Conservation (phyloP, 2,113 vertebrate species). For the Cottus gobio region DNA sequence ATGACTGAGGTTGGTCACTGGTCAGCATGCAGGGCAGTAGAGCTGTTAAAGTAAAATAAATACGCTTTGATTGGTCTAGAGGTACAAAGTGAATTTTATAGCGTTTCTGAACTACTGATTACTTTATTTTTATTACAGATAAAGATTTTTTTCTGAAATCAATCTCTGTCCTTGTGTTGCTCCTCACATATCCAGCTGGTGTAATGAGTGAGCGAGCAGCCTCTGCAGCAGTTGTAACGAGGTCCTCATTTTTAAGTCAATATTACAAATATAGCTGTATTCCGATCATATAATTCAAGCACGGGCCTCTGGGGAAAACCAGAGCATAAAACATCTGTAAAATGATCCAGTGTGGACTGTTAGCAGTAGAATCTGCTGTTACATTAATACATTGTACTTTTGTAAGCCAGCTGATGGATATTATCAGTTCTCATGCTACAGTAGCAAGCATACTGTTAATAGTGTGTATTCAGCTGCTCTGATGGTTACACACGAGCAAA, state of each 20-base stretch:
- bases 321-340: not conserved
- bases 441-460: not conserved
- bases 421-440: not conserved
- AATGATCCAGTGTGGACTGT: not conserved
- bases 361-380: not conserved
- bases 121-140: not conserved
- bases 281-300: not conserved
- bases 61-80: not conserved
- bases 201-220: not conserved
- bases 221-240: not conserved
- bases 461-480: not conserved
- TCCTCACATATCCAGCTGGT: not conserved
- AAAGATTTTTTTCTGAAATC: not conserved
- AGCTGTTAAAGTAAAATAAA: not conserved
- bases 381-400: not conserved
- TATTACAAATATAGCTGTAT: not conserved
- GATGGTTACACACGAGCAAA: not conserved
- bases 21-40: not conserved
- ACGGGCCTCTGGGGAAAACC: not conserved
- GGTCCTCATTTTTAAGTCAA: not conserved
- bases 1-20: not conserved
- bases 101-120: not conserved
- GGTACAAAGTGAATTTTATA: not conserved
- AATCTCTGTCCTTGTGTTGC: not conserved
- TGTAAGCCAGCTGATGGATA: not conserved